Percentiles rank a stretch among this genome's conserved stretches.
Conservation (phyloP, 2,888 invertebrate species). For the Xestia rhomboidea region DNA sequence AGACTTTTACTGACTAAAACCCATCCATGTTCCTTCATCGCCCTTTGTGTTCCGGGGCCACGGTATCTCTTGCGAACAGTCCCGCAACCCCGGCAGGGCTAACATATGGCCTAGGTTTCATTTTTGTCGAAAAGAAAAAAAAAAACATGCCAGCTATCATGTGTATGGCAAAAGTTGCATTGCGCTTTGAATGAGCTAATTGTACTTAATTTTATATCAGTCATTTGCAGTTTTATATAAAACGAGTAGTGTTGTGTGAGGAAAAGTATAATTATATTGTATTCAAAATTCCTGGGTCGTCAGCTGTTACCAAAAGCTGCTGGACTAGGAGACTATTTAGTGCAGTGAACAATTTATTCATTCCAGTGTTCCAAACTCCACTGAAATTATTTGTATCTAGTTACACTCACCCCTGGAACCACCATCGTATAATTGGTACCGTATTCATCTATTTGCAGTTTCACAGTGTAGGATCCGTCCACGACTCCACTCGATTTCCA, state of each 20-base stretch:
- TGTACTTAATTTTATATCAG: background rate
- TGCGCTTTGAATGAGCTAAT: too few relatives aligned
- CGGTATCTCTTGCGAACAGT: too few relatives aligned
- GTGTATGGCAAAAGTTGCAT: too few relatives aligned
- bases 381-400: background rate
- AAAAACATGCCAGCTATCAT: too few relatives aligned
- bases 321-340: background rate
- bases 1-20: too few relatives aligned
- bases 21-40: too few relatives aligned
- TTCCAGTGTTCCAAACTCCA: background rate
- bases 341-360: background rate
- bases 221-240: too few relatives aligned
- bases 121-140: too few relatives aligned
- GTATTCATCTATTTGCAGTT: slow-evolving; percentile 65
- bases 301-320: background rate
- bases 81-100: too few relatives aligned
- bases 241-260: background rate
- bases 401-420: slow-evolving; percentile 76
- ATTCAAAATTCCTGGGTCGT: background rate
- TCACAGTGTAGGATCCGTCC: slow-evolving; percentile 77
- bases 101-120: too few relatives aligned
- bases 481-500: too few relatives aligned
- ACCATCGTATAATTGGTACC: slow-evolving; percentile 40
- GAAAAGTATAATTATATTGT: background rate
- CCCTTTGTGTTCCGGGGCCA: too few relatives aligned